Percentiles rank a stretch among this genome's conserved stretches.
These are phyloP conservation scores for Drosophila affinis DNA, from an alignment of 2,888 invertebrate genomes.

Conservation along the genomic window DNA sequence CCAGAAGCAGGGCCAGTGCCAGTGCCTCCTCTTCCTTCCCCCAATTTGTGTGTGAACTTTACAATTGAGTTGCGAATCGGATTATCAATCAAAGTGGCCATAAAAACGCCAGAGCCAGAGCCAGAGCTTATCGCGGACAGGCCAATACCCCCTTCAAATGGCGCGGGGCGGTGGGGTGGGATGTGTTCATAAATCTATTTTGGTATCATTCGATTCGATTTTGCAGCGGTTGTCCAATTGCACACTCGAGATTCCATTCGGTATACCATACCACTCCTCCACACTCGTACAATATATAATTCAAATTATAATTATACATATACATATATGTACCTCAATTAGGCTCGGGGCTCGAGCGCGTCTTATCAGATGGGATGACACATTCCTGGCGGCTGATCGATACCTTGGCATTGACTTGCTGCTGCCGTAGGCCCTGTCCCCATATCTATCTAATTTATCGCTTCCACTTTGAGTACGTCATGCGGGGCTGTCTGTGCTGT, in stretches of 20 bases:
- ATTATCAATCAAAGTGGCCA: constrained; percentile 44
- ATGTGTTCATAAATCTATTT: constrained; percentile 54
- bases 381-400: constrained; percentile 26
- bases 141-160: constrained; percentile 19
- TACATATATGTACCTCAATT: constrained; percentile 13
- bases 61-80: constrained; percentile 42
- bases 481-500: constrained; percentile 7
- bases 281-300: background rate
- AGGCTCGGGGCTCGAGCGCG: background rate
- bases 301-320: background rate
- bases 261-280: background rate
- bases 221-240: constrained; percentile 22
- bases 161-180: background rate
- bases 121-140: constrained; percentile 26
- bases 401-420: constrained; percentile 34
- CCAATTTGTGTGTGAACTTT: constrained; percentile 30
- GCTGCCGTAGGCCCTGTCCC: constrained; percentile 17
- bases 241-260: constrained; percentile 29
- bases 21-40: too few species aligned
- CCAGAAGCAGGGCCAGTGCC: too few species aligned
- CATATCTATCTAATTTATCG: constrained; percentile 40
- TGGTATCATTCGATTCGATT: constrained; percentile 28
- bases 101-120: constrained; percentile 28
- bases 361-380: constrained; percentile 35
- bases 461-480: constrained; percentile 40